Evolutionary conservation across 2,888 invertebrate genomes (phyloP), one percentile per base, ranked within the genome.

Genomic region (Andrena praecox): DNA sequence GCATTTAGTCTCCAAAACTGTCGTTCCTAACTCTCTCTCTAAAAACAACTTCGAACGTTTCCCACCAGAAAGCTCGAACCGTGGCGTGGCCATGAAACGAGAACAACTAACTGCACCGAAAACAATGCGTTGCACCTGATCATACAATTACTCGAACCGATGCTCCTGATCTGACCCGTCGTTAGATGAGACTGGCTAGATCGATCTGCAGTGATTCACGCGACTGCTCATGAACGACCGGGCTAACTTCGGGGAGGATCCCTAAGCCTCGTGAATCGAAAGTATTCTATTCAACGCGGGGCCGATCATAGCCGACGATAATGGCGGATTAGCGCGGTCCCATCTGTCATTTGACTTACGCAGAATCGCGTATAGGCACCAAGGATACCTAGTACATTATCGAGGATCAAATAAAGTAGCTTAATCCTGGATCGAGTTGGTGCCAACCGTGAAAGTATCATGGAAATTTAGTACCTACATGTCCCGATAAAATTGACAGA

Each of bases 271-370:
- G 91, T 91, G 93, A 93, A 91, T 92, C 88, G 90, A 91, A 92
- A 91, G 89, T 90, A 89, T 89, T 87, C 85, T 84, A 87, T 86
- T 75, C 84, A 82, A 84, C 89, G 86, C 90, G 63, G 87, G 89
- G 85, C 90, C 87, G 92, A 93, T 93, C 91, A 92, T 92, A 89
- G 91, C 87, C 89, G 90, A 89, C 92, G 93, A 93, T 93, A 93
- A 93, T 93, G 92, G 91, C 82, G 91, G 93, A 93, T 93, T 92
- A 92, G 90, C 89, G 82, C 79, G 85, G 87, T 86, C 91, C 90
- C 92, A 93, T 93, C 93, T 91, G 92, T 91, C 93, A 90, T 90
- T 89, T 89, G 88, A 91, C 88, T 86, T 86, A 74, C 87, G 85
- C 63, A 66, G 80, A 70, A 78, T 77, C 62, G 67, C 24, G 75